Conservation (phyloP, 2,888 invertebrate species). For the Drosophila anceps region DNA sequence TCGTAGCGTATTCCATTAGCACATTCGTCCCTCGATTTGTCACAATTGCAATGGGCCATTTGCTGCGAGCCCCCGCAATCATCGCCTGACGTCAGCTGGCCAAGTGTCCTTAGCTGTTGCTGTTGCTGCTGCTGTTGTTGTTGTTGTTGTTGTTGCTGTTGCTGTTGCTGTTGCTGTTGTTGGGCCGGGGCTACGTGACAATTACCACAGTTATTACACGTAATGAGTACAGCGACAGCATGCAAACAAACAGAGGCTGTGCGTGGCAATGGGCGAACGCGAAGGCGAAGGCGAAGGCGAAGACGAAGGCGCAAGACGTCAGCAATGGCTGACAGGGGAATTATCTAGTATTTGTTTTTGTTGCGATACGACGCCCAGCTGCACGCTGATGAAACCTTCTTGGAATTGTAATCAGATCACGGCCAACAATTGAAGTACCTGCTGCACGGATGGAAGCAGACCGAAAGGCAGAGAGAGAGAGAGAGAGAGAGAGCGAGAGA, state of each 20-base stretch:
- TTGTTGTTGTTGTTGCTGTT: slow-evolving; percentile 15
- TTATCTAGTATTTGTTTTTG: slow-evolving; percentile 20
- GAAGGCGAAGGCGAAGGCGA: background rate
- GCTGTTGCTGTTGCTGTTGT: slow-evolving; percentile 15
- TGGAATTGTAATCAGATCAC: slow-evolving; percentile 72
- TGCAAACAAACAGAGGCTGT: slow-evolving; percentile 31
- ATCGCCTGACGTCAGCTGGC: slow-evolving; percentile 23
- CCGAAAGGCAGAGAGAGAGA: background rate
- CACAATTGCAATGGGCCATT: slow-evolving; percentile 42
- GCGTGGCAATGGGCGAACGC: background rate
- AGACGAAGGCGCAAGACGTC: background rate
- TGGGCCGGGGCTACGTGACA: slow-evolving; percentile 64
- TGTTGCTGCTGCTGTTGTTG: too few species aligned
- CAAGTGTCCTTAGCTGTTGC: slow-evolving; percentile 38
- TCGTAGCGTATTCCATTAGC: slow-evolving; percentile 23
- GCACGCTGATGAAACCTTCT: slow-evolving; percentile 58
- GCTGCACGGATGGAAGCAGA: slow-evolving; percentile 3
- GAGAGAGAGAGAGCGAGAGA: background rate
- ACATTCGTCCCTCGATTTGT: slow-evolving; percentile 36
- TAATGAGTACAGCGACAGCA: slow-evolving; percentile 48
- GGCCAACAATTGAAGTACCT: slow-evolving; percentile 46
- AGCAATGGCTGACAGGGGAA: slow-evolving; percentile 31
- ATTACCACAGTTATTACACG: slow-evolving; percentile 63
- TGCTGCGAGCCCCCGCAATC: background rate
- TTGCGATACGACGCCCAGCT: slow-evolving; percentile 20